These are phyloP conservation scores for Pycnomerus fuliginosus DNA, from an alignment of 2,888 invertebrate species.

Conservation along the genomic window DNA sequence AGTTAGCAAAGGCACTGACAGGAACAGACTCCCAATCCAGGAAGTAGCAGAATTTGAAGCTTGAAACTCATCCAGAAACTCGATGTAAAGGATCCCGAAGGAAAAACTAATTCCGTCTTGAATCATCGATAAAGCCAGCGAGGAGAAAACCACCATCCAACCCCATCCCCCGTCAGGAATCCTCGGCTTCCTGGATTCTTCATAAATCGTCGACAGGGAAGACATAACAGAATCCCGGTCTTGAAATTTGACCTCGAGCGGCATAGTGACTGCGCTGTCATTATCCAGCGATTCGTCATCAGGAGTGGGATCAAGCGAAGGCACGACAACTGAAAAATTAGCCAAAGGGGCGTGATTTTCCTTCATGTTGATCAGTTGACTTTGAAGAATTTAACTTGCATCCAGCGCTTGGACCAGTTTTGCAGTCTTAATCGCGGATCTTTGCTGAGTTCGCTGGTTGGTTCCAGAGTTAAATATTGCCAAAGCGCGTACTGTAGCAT, in stretches of 20 bases:
- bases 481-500: too few relatives aligned
- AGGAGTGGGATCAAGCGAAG: neutral
- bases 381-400: slow-evolving; percentile 33
- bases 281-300: neutral
- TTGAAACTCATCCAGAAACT: slow-evolving; percentile 76
- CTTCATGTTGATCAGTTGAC: slow-evolving; percentile 4
- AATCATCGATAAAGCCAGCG: slow-evolving; percentile 82
- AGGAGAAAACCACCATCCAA: slow-evolving; percentile 85
- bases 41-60: slow-evolving; percentile 83
- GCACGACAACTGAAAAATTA: slow-evolving; percentile 24
- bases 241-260: neutral
- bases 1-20: slow-evolving; percentile 69
- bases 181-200: slow-evolving; percentile 49
- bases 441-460: too few relatives aligned
- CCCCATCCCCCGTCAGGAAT: slow-evolving; percentile 86
- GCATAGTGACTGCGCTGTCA: neutral
- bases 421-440: slow-evolving; percentile 63
- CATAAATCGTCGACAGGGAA: neutral
- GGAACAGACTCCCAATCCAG: slow-evolving; percentile 41
- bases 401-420: slow-evolving; percentile 48
- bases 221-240: neutral
- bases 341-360: slow-evolving; percentile 28
- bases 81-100: slow-evolving; percentile 85
- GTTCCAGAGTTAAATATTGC: too few relatives aligned
- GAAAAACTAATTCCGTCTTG: slow-evolving; percentile 93